Percentiles rank a stretch among this genome's conserved stretches.
Evolutionary conservation across 2,113 vertebrate genomes (phyloP).

Genomic region (Boleophthalmus pectinirostris): DNA sequence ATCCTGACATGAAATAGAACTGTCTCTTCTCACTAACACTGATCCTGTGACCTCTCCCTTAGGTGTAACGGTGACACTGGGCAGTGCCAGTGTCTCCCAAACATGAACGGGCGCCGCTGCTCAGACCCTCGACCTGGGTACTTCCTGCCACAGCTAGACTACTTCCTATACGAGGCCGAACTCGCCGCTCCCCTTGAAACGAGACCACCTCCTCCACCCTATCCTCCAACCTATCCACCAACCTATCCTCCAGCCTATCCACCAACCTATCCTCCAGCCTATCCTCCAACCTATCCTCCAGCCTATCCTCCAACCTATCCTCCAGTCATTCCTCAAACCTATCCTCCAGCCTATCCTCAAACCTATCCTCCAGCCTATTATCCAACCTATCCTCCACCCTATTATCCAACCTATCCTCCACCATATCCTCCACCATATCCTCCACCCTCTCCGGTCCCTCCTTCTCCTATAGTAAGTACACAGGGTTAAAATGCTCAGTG

Average conservation of each 20-base stretch:
- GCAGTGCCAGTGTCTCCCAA: slow-evolving; percentile 83
- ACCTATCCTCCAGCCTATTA: too few species aligned
- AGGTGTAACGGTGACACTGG: slow-evolving; percentile 80
- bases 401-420: too few species aligned
- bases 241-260: too few species aligned
- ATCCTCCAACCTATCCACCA: slow-evolving; percentile 22
- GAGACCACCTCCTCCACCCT: slow-evolving; percentile 42
- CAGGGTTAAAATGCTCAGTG: neutral
- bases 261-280: neutral
- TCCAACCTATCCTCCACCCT: too few species aligned
- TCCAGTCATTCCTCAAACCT: slow-evolving; percentile 9
- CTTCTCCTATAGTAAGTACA: slow-evolving; percentile 74
- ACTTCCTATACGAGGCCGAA: slow-evolving; percentile 89
- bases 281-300: slow-evolving; percentile 35
- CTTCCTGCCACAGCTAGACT: slow-evolving; percentile 84
- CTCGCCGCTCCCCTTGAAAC: slow-evolving; percentile 67
- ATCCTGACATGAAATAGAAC: too few species aligned
- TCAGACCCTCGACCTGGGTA: slow-evolving; percentile 77
- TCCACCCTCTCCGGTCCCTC: slow-evolving; percentile 24
- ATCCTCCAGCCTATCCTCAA: slow-evolving; percentile 34
- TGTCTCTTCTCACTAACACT: neutral
- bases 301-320: slow-evolving; percentile 19
- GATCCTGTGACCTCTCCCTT: neutral
- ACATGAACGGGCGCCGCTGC: slow-evolving; percentile 79
- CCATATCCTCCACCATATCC: slow-evolving; percentile 17